Base-by-base conservation (phyloP, 2,888 invertebrate genomes). In the Hypomecis atomaria region DNA sequence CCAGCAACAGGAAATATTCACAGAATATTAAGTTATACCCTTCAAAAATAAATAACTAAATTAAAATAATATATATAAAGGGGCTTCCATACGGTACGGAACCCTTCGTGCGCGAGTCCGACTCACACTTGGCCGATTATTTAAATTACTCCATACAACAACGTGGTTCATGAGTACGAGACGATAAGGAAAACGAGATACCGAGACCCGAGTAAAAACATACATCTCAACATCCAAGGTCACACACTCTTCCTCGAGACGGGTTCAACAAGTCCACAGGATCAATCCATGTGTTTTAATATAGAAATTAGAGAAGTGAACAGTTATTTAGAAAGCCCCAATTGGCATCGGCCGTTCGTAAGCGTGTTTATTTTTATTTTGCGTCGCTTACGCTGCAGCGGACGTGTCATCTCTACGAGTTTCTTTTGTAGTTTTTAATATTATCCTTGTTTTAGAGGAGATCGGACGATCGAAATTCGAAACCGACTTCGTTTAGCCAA, bases 331-430 rank as follows among this genome's bases (percentile, higher is more conserved):
- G 65, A 57, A 54, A 61, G 63, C 65, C 69, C 69, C 70, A 73
- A 79, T 77, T 75, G 74, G 56, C 56, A 59, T 49, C 59, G n/a
- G 72, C 63, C 72, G 67, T 72, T 70, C 71, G 71, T 73, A 68
- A 74, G 71, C 48, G 65, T 71, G 82, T 87, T 86, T 87, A 87
- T 87, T 88, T 88, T 86, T 85, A 84, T 86, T 81, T 84, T 59
- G 74, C 69, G 71, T 73, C 73, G 75, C 79, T 76, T 77, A 82
- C 81, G 81, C 83, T 84, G 79, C 82, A 86, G 85, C 88, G 87
- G 85, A 87, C 86, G 86, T 85, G 82, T 83, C 83, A 76, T 80
- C 77, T 73, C 77, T 73, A 77, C 75, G 76, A 72, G 70, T 80
- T 84, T 81, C 75, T 86, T 84, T 87, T 86, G 82, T 85, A 76